phyloP scores from a whole-genome alignment of 2,888 invertebrate species.

The Pantelozetes paolii region DNA sequence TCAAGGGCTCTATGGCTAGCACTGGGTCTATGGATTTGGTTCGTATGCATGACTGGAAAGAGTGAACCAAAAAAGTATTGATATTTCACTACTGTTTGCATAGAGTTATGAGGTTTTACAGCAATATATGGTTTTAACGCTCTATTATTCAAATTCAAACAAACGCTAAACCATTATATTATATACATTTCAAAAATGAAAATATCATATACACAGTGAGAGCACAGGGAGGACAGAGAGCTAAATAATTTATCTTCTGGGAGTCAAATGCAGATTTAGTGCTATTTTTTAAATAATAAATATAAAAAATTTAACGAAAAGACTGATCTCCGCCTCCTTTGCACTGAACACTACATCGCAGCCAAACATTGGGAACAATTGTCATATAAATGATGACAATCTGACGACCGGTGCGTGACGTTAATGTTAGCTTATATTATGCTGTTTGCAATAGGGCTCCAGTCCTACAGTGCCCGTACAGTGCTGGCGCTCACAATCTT shows the following conservation, averaged over 20 bases:
- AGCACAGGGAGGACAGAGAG: not conserved
- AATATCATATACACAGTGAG: not conserved
- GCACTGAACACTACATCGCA: not conserved
- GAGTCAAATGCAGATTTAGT: constrained; percentile 21
- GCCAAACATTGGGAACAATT: constrained; percentile 14
- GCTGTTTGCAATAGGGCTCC: constrained; percentile 4
- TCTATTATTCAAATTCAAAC: constrained; percentile 26
- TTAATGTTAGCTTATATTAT: constrained; percentile 14
- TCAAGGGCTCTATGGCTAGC: not conserved
- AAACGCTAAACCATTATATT: constrained; percentile 8
- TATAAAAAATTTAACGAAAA: constrained; percentile 3
- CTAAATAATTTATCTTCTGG: constrained; percentile 23
- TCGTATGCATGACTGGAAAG: constrained; percentile 14
- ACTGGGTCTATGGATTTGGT: not conserved
- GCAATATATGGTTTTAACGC: not conserved
- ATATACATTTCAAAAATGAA: constrained; percentile 2
- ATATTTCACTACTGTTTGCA: constrained; percentile 18
- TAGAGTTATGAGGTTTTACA: constrained; percentile 8
- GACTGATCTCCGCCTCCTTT: constrained; percentile 11
- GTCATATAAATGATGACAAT: constrained; percentile 29
- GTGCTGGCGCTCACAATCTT: not conserved
- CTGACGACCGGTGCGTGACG: constrained; percentile 14
- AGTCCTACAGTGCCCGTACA: too few relatives aligned
- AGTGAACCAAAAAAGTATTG: constrained; percentile 25
- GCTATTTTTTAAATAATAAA: constrained; percentile 5